A percentile compares a stretch with the other conserved stretches of the same genome.
phyloP scores from a whole-genome alignment of 1,140 invertebrate species.

The Hydropsyche tenuis region DNA sequence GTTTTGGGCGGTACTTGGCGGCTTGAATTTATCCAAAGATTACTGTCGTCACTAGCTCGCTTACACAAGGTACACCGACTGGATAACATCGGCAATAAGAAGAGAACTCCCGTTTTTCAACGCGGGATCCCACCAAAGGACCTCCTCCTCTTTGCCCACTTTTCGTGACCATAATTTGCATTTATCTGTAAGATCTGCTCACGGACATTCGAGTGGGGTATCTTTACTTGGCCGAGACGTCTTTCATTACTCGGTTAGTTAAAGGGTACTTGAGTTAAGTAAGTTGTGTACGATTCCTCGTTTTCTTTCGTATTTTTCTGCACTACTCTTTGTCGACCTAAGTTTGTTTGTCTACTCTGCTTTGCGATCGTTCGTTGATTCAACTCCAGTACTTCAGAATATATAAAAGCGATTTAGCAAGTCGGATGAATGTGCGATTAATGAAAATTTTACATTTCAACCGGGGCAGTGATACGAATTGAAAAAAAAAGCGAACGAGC shows the following conservation, averaged over 20 bases:
- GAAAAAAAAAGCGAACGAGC: neutral
- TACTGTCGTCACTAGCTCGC: too few relatives aligned
- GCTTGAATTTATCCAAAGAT: too few relatives aligned
- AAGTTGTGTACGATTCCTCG: neutral
- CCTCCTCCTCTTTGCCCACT: neutral
- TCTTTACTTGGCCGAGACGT: neutral
- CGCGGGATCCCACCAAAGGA: neutral
- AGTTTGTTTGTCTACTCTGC: too few relatives aligned
- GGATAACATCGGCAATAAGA: slow-evolving; percentile 26
- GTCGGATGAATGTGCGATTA: too few relatives aligned
- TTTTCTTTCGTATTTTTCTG: neutral
- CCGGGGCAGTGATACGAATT: too few relatives aligned
- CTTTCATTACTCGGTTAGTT: slow-evolving; percentile 25
- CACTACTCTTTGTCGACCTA: too few relatives aligned
- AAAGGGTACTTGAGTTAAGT: neutral
- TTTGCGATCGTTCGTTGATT: too few relatives aligned
- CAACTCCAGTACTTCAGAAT: too few relatives aligned
- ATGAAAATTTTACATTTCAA: too few relatives aligned
- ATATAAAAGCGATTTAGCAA: too few relatives aligned
- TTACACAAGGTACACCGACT: too few relatives aligned
- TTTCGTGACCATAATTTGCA: slow-evolving; percentile 7
- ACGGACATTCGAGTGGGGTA: slow-evolving; percentile 3
- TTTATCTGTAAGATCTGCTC: neutral
- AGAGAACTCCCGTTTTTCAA: neutral
- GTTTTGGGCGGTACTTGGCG: too few relatives aligned